Evolutionary conservation across 2,797 vertebrate genomes (phyloP).

Genomic region (Ptychadena robeensis): DNA sequence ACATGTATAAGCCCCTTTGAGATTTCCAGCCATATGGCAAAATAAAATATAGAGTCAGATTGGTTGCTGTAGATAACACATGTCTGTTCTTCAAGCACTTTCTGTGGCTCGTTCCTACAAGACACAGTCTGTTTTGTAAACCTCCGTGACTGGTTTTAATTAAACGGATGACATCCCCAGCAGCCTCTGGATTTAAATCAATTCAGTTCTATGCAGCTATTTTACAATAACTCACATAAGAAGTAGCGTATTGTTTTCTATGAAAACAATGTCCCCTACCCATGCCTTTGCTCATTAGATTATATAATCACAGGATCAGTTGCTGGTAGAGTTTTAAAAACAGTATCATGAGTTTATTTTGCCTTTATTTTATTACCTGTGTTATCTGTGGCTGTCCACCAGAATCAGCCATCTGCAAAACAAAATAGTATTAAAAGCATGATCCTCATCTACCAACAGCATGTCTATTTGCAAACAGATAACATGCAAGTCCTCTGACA

Average conservation of each 20-base stretch:
- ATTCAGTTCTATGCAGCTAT: neutral
- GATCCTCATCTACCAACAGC: neutral
- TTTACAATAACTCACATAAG: neutral
- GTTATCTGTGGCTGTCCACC: conserved; percentile 91
- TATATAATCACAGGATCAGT: too few relatives aligned
- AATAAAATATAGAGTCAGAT: neutral
- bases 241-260: too few relatives aligned
- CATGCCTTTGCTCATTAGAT: neutral
- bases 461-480: neutral
- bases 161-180: neutral
- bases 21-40: neutral
- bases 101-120: too few relatives aligned
- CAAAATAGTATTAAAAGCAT: neutral
- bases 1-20: neutral
- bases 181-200: neutral
- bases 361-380: conserved; percentile 75
- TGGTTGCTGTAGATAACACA: neutral
- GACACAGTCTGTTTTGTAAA: too few relatives aligned
- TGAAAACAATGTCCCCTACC: too few relatives aligned
- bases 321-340: neutral
- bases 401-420: conserved; percentile 89
- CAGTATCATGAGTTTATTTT: neutral
- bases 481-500: neutral
- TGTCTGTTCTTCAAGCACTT: neutral
- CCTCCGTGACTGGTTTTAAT: neutral